Conservation (phyloP, 2,113 vertebrate genomes). For the Grantiella picta region DNA sequence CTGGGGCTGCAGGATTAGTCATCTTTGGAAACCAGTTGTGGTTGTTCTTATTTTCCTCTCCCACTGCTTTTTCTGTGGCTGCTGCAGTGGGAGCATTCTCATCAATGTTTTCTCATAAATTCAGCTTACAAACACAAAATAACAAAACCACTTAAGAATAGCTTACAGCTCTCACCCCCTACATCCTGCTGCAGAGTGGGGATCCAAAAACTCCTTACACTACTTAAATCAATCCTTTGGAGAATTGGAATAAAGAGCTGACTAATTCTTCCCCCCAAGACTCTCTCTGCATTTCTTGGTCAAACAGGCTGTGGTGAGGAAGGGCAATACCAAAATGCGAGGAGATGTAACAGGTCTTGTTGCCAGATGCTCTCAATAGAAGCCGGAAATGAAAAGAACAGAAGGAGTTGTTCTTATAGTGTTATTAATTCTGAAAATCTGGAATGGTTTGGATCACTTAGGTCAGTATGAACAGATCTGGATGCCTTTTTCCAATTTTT, state of each 20-base stretch:
- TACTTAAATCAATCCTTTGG: background rate
- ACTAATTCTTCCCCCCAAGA: background rate
- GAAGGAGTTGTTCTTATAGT: background rate
- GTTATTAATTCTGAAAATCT: background rate
- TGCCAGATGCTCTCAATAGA: background rate
- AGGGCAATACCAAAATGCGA: background rate
- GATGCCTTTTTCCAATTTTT: background rate
- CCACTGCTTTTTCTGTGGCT: conserved; percentile 32
- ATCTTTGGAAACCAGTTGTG: conserved; percentile 43
- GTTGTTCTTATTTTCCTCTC: conserved; percentile 48
- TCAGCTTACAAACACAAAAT: conserved; percentile 27
- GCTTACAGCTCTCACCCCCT: background rate
- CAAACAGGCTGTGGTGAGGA: background rate
- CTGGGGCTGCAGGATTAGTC: conserved; percentile 15
- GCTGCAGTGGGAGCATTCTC: conserved; percentile 38
- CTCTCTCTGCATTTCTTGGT: background rate
- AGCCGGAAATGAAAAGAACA: background rate
- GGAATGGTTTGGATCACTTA: background rate
- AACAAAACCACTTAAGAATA: conserved; percentile 34
- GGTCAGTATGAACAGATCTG: background rate
- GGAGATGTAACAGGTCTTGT: background rate
- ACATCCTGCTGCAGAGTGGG: background rate
- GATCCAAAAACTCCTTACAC: conserved; percentile 22
- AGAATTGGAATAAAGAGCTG: background rate
- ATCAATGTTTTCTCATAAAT: conserved; percentile 50